These are phyloP conservation scores for Dromiciops gliroides DNA, from an alignment of 2,113 vertebrate genomes.

Conservation along the genomic window DNA sequence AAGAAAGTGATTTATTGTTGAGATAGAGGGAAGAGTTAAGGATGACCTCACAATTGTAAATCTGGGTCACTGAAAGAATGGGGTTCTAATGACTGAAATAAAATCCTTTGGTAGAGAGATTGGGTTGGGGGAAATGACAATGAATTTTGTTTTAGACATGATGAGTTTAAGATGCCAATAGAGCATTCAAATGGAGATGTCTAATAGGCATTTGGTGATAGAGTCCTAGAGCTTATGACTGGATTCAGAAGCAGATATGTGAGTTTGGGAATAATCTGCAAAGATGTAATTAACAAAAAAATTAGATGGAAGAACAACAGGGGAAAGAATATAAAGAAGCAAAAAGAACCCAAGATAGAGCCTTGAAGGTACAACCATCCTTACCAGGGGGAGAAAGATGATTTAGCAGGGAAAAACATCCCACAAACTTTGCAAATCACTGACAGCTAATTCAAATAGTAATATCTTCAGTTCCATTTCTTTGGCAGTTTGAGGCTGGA, in stretches of 20 bases:
- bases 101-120: background rate
- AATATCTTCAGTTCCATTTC: background rate
- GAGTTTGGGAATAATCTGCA: background rate
- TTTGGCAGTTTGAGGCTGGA: background rate
- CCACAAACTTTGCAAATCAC: conserved; percentile 18
- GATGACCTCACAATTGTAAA: background rate
- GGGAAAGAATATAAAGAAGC: background rate
- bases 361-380: background rate
- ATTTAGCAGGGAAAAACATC: background rate
- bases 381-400: background rate
- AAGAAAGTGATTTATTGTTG: background rate
- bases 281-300: background rate
- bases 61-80: too few species aligned
- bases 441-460: background rate
- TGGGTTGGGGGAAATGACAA: background rate
- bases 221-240: background rate
- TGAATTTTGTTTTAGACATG: background rate
- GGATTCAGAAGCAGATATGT: background rate
- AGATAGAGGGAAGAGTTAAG: background rate
- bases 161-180: background rate
- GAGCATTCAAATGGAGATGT: background rate
- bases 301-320: background rate
- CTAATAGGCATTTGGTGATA: background rate
- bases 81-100: background rate
- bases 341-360: background rate